Evolutionary conservation across 2,113 vertebrate genomes (phyloP), one percentile per base, ranked within the genome.

Genomic region (Tauraco erythrolophus): DNA sequence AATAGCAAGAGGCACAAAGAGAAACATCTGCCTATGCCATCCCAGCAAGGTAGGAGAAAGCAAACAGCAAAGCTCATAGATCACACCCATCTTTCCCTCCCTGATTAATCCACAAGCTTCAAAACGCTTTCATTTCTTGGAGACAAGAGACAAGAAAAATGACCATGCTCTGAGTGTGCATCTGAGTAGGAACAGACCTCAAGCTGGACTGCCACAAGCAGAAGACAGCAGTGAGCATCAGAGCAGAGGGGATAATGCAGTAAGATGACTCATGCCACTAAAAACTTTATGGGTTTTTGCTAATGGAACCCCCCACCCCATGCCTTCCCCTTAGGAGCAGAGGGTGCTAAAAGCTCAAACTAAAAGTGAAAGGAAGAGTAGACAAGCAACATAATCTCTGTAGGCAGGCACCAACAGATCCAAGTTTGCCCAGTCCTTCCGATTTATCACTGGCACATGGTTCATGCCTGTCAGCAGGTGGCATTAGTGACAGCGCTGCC

Each of bases 271-370:
- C 46, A 35, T 50, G n/a, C 23, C 18, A 78, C 50, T n/a, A 62
- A 58, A 85, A 94, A 4, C 24, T 83, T 76, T 6, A 72, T 14
- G 48, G 14, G 3, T 39, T 11, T 62, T 92, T 66, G 54, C 66
- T 86, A 57, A 27, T 41, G 45, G 48, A 75, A 46, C 1, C 7
- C 2, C 2, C 21, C 0, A 2, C 23, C 8, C 53, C 13, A 16
- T 18, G 24, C 33, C 69, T 58, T 51, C 18, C 19, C 22, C 37
- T 71, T 12, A 53, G 54, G 50, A 77, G 62, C 39, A 83, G 66
- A 51, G 17, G 19, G 6, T 65, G 62, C 65, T 90, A 68, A 92
- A 93, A 79, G 11, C 61, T 72, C 14, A 84, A 69, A 24, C 24
- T 62, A n/a, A 79, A 79, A 77, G 41, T 17, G 16, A 64, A 65